phyloP scores from a whole-genome alignment of 2,888 invertebrate genomes.

The Leucophenga maculata region DNA sequence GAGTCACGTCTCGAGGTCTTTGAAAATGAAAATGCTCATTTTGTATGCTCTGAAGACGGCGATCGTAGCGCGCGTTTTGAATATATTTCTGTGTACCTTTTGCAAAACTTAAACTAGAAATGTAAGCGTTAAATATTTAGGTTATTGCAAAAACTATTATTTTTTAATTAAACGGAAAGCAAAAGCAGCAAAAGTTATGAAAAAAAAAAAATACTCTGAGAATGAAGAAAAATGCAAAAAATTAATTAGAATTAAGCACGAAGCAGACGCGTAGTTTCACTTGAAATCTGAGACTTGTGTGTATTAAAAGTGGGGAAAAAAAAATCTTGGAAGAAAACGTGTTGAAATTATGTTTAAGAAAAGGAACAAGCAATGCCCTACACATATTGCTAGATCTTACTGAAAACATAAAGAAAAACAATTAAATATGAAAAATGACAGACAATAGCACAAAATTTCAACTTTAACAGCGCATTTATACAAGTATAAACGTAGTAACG shows the following conservation, averaged over 20 bases:
- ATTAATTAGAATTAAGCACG: slow-evolving; percentile 61
- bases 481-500: too few relatives aligned
- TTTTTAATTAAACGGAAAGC: slow-evolving; percentile 64
- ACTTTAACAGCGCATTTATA: too few relatives aligned
- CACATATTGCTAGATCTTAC: too few relatives aligned
- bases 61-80: not conserved
- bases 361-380: too few relatives aligned
- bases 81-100: not conserved
- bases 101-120: slow-evolving; percentile 23
- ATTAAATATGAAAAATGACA: slow-evolving; percentile 7
- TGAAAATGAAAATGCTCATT: too few relatives aligned
- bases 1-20: too few relatives aligned
- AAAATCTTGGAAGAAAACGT: not conserved
- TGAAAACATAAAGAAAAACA: not conserved
- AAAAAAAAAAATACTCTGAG: slow-evolving; percentile 30
- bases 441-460: too few relatives aligned
- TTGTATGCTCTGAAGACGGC: too few relatives aligned
- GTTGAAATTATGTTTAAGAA: too few relatives aligned
- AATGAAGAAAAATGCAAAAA: slow-evolving; percentile 55
- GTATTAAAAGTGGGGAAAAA: slow-evolving; percentile 30
- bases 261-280: slow-evolving; percentile 63
- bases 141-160: slow-evolving; percentile 55
- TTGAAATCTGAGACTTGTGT: slow-evolving; percentile 57
- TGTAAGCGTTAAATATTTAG: slow-evolving; percentile 57
- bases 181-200: slow-evolving; percentile 51